Base-by-base conservation (phyloP, 2,888 invertebrate genomes). In the Leucozona laternaria region DNA sequence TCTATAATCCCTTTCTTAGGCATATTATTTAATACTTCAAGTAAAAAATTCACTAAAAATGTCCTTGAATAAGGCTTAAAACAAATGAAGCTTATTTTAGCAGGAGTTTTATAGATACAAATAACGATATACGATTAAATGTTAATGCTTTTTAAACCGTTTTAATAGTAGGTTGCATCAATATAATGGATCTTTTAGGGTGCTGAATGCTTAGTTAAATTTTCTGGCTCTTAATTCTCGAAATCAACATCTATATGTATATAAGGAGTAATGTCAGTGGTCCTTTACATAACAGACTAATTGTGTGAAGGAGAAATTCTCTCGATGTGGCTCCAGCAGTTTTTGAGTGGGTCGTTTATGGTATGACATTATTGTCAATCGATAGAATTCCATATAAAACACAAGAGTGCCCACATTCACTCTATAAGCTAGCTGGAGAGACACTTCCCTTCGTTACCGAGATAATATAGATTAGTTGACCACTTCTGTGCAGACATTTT, bases 391-490 rank as follows among this genome's bases (percentile, higher is more conserved):
- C 40, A 13, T 34, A 37, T 37, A 60, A 57, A 34, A 43, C 20
- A 43, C 62, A 22, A 25, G 22, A 37, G 43, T 62, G 62, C 62
- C 62, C 62, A 43, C 62, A 62, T 31, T 28, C 28, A 28, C 28
- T 28, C 4, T 28, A 28, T 28, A 28, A 5, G 57, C 37, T 48
- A n/a, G 4, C 45, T 31, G 17, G 17, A 31, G 15, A 66, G 48
- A 34, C 31, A 48, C 48, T 66, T 48, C 48, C 31, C 17, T 40
- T 60, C 64, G 15, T 40, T 22, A 13, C 37, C 60, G 8, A 66
- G 58, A 60, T 78, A 72, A 77, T 77, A 66, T 66, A 31, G 58
- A 78, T 77, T 60, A 72, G 82, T 73, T 82, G 77, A 78, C 78
- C 78, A 82, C 55, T 81, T 77, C 28, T 55, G 37, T 31, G 20